Evolutionary conservation across 2,113 vertebrate genomes (phyloP).

Genomic region (Microcebus murinus): DNA sequence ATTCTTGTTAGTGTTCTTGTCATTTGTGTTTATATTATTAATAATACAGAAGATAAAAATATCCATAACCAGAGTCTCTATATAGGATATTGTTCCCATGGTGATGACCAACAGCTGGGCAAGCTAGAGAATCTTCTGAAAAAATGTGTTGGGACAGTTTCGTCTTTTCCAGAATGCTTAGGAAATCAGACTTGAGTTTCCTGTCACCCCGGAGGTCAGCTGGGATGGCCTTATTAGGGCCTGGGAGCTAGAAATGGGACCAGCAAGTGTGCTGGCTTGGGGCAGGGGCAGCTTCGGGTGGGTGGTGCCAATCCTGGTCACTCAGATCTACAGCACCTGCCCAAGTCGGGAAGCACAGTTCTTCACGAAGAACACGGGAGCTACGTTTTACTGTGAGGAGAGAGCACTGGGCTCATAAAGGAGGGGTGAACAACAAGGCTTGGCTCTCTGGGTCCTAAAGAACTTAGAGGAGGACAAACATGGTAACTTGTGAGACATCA

Average conservation of each 20-base stretch:
- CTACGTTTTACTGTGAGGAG: neutral
- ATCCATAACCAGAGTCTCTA: no score
- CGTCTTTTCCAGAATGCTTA: neutral
- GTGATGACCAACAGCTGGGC: no score
- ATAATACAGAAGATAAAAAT: no score
- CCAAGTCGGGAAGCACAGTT: neutral
- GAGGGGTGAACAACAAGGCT: conserved; percentile 29
- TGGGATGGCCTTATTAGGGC: neutral
- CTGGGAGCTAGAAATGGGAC: neutral
- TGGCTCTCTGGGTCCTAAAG: conserved; percentile 27
- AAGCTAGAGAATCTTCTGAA: neutral
- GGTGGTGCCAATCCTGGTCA: neutral
- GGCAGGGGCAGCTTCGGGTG: neutral
- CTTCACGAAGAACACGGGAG: neutral
- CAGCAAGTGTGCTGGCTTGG: neutral
- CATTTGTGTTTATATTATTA: no score
- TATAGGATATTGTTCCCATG: no score
- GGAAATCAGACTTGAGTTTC: neutral
- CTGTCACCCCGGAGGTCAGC: neutral
- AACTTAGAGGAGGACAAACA: conserved; percentile 68
- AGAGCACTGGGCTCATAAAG: neutral
- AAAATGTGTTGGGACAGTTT: neutral
- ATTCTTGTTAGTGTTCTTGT: no score
- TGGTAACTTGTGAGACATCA: conserved; percentile 33
- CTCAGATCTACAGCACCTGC: neutral